phyloP scores from a whole-genome alignment of 1,140 invertebrate genomes.

The Calliopsis andreniformis region DNA sequence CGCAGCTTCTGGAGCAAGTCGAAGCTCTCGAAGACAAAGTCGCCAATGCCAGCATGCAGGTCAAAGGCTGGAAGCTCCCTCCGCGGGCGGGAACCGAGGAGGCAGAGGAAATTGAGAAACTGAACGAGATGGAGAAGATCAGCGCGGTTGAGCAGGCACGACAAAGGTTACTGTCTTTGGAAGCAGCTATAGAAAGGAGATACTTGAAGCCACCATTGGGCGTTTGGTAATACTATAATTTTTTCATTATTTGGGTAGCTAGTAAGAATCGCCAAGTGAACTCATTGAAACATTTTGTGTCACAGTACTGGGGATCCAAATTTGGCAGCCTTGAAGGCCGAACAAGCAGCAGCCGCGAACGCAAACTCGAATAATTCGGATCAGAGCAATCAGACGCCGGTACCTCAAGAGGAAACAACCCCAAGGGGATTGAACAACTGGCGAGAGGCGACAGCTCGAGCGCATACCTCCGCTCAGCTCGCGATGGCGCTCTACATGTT shows the following conservation, averaged over 20 bases:
- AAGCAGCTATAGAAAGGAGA: constrained; percentile 94
- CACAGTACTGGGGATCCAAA: constrained; percentile 83
- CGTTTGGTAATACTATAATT: constrained; percentile 82
- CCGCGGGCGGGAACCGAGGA: constrained; percentile 84
- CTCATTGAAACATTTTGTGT: constrained; percentile 14
- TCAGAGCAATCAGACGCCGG: constrained; percentile 66
- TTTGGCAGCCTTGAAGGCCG: constrained; percentile 80
- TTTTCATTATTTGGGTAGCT: neutral
- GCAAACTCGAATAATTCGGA: constrained; percentile 74
- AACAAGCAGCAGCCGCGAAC: constrained; percentile 77
- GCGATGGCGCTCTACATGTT: constrained; percentile 95
- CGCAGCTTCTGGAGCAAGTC: constrained; percentile 91
- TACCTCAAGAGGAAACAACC: constrained; percentile 77
- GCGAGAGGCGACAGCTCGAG: constrained; percentile 92
- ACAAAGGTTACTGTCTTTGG: constrained; percentile 90
- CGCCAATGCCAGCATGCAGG: constrained; percentile 95
- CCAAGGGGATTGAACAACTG: constrained; percentile 90
- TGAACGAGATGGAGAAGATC: constrained; percentile 82
- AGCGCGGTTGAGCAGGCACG: constrained; percentile 87
- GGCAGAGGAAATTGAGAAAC: constrained; percentile 82
- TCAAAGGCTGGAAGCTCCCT: constrained; percentile 93
- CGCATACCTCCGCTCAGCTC: constrained; percentile 93
- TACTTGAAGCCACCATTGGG: constrained; percentile 97
- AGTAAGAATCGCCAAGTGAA: too few relatives aligned
- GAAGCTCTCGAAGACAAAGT: constrained; percentile 96